Evolutionary conservation across 2,888 invertebrate species (phyloP).

Genomic region (Andrena fulva): DNA sequence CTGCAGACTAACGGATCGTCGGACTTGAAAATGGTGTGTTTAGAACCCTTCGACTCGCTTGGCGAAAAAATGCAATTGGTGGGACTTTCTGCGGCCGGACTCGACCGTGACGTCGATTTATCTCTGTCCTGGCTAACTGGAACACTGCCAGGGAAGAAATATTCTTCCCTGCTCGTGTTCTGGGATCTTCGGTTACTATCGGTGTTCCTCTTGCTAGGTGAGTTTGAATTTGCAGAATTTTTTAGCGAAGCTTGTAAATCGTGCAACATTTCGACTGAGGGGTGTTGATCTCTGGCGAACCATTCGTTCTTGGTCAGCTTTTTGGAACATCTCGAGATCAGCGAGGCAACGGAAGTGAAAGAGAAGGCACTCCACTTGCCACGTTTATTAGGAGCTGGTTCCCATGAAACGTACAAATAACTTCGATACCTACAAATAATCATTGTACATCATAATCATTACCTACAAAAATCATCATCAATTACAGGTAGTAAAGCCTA

Average conservation of each 20-base stretch:
- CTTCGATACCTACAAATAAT: constrained; percentile 7
- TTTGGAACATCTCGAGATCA: neutral
- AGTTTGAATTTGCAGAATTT: neutral
- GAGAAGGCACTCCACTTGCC: neutral
- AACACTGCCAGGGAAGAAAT: too few relatives aligned
- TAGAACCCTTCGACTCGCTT: neutral
- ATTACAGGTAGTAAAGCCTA: too few relatives aligned
- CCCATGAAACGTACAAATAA: neutral
- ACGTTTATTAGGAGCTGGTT: neutral
- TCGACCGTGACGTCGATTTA: neutral
- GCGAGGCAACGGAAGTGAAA: neutral
- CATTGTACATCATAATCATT: too few relatives aligned
- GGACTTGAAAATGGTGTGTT: too few relatives aligned
- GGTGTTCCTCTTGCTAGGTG: neutral
- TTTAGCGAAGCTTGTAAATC: neutral
- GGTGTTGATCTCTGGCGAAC: neutral
- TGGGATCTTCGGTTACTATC: neutral
- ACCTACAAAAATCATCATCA: too few relatives aligned
- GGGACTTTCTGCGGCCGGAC: too few relatives aligned
- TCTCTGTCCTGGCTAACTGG: neutral
- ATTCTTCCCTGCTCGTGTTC: neutral
- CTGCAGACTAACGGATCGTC: neutral
- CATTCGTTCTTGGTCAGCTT: neutral
- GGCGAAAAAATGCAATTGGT: neutral
- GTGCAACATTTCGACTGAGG: neutral